Base-by-base conservation (phyloP, 1,140 invertebrate genomes). In the Sycobia sp. region DNA sequence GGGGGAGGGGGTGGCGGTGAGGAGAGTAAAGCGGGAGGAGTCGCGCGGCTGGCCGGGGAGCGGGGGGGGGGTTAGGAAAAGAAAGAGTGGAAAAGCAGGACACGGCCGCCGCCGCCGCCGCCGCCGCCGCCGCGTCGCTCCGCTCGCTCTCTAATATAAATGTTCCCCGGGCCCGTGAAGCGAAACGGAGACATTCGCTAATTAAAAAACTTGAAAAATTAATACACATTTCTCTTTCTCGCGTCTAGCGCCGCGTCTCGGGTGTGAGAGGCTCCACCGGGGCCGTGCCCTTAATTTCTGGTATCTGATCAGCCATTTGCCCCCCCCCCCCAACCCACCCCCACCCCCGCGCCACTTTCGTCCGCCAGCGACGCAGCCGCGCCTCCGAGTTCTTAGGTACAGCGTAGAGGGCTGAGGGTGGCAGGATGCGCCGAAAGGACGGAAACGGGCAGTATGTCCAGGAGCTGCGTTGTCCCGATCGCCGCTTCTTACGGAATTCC, bases 181-280 rank as follows among this genome's bases (percentile, higher is more conserved):
- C 74, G 74, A 75, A 77, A 78, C 71, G 75, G 76, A 80, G 80
- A 82, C 80, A 80, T 81, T 81, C 80, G 76, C 78, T 82, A 82
- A 82, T 82, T 82, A 82, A 82, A 82, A 82, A 82, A 82, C 80
- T 82, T 82, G 80, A 82, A 82, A 82, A 82, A 82, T 82, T 81
- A 82, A 82, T 81, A 80, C 78, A 82, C 79, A 82, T 82, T 82
- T 82, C 74, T 81, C 78, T 78, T 71, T 70, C 70, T 36, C 22
- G n/a, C n/a, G n/a, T 39, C 36, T 39, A 10, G 32, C 14, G 20
- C n/a, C n/a, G n/a, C n/a, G n/a, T n/a, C n/a, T n/a, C n/a, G n/a
- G n/a, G n/a, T n/a, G n/a, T n/a, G n/a, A n/a, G 29, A 11, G 29
- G 29, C 29, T 4, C 29, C 29, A 11, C 29, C 74, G 71, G 74